Conservation (phyloP, 2,888 invertebrate genomes). For the Tipula unca region DNA sequence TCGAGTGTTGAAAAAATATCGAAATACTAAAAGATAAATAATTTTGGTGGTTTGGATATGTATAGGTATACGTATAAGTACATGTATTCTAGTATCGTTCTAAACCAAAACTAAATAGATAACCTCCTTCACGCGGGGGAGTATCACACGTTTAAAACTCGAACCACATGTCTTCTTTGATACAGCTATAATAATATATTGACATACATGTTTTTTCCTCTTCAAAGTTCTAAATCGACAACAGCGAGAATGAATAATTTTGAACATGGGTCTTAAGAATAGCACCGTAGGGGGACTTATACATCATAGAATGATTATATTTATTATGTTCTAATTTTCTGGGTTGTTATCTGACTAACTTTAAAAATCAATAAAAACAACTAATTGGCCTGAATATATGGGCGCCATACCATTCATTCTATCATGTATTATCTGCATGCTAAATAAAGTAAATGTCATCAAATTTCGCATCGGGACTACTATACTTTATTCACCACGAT, state of each 20-base stretch:
- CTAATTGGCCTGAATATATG: neutral
- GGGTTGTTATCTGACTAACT: neutral
- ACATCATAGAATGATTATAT: neutral
- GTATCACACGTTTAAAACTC: neutral
- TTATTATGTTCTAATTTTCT: conserved; percentile 8
- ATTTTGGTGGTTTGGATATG: neutral
- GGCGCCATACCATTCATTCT: neutral
- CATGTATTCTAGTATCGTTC: neutral
- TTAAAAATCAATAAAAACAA: neutral
- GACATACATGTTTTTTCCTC: neutral
- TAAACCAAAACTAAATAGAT: neutral
- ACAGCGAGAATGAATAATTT: neutral
- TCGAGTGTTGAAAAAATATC: neutral
- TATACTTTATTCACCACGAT: no score
- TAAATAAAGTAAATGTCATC: no score
- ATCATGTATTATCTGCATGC: no score
- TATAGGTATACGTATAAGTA: no score
- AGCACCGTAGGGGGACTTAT: neutral
- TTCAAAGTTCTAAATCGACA: neutral
- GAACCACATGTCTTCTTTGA: neutral
- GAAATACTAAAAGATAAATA: neutral
- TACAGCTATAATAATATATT: no score
- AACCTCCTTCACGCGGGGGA: neutral
- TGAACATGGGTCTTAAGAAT: neutral
- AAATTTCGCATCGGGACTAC: no score